These are phyloP conservation scores for Furcula furcula DNA, from an alignment of 2,888 invertebrate species.

Conservation along the genomic window DNA sequence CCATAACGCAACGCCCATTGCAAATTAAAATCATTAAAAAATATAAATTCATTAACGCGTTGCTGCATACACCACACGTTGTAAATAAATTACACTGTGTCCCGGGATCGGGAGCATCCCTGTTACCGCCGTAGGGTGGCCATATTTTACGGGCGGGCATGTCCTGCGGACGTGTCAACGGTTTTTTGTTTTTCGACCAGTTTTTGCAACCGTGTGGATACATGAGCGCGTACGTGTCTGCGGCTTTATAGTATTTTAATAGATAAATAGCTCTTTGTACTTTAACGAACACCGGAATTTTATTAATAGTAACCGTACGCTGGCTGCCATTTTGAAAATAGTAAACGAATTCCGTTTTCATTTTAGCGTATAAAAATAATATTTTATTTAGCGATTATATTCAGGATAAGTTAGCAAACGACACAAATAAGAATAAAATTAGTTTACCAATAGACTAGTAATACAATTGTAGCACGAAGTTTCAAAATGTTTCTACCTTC, in stretches of 20 bases:
- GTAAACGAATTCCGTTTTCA: too few relatives aligned
- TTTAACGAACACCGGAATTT: conserved; percentile 39
- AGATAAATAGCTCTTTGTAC: conserved; percentile 49
- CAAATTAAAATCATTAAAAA: conserved; percentile 46
- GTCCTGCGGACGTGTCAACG: conserved; percentile 51
- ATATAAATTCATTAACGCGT: conserved; percentile 41
- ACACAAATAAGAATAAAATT: too few relatives aligned
- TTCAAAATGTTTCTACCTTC: neutral
- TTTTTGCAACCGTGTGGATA: conserved; percentile 44
- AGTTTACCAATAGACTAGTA: too few relatives aligned
- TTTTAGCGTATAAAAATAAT: too few relatives aligned
- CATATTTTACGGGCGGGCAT: conserved; percentile 57
- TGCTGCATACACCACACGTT: conserved; percentile 30
- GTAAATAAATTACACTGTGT: conserved; percentile 54
- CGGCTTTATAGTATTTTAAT: conserved; percentile 49
- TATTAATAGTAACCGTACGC: conserved; percentile 33
- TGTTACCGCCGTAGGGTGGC: conserved; percentile 38
- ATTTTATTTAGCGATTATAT: too few relatives aligned
- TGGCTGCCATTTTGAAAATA: conserved; percentile 5
- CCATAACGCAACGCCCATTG: conserved; percentile 33
- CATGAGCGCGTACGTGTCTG: conserved; percentile 39
- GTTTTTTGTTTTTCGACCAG: conserved; percentile 44
- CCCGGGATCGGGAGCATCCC: conserved; percentile 32
- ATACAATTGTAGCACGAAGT: too few relatives aligned
- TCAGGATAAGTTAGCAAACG: too few relatives aligned